Evolutionary conservation across 2,113 vertebrate species (phyloP).

Genomic region (Fukomys damarensis): DNA sequence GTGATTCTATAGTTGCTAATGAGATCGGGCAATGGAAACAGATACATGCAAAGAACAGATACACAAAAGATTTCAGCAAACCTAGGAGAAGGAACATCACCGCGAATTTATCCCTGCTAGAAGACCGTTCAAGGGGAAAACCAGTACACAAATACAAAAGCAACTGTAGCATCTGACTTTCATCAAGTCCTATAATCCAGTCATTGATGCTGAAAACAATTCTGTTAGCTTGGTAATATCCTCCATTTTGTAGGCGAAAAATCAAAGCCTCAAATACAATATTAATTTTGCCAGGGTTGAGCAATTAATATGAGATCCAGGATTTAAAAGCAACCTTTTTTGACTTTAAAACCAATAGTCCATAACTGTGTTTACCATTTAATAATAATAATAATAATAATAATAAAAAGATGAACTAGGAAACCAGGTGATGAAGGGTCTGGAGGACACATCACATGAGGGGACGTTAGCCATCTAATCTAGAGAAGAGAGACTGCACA

Average conservation of each 20-base stretch:
- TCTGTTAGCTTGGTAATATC: background rate
- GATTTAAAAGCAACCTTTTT: background rate
- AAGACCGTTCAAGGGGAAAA: background rate
- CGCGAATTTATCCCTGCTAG: background rate
- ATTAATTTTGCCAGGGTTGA: background rate
- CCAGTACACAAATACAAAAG: background rate
- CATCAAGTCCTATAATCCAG: background rate
- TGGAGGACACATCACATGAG: background rate
- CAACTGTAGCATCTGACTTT: background rate
- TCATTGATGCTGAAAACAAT: background rate
- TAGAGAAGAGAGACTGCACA: background rate
- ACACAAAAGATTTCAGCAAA: background rate
- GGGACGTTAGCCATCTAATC: background rate
- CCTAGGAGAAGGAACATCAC: background rate
- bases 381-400: no score
- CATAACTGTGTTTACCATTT: background rate
- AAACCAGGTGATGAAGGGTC: background rate
- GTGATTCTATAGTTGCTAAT: constrained; percentile 49
- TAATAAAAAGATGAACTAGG: background rate
- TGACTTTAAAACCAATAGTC: background rate
- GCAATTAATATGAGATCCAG: background rate
- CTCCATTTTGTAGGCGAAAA: background rate
- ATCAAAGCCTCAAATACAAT: background rate
- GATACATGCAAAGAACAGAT: constrained; percentile 37
- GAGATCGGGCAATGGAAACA: constrained; percentile 32